These are phyloP conservation scores for Bombus cullumanus DNA, from an alignment of 1,140 invertebrate genomes.

Conservation along the genomic window DNA sequence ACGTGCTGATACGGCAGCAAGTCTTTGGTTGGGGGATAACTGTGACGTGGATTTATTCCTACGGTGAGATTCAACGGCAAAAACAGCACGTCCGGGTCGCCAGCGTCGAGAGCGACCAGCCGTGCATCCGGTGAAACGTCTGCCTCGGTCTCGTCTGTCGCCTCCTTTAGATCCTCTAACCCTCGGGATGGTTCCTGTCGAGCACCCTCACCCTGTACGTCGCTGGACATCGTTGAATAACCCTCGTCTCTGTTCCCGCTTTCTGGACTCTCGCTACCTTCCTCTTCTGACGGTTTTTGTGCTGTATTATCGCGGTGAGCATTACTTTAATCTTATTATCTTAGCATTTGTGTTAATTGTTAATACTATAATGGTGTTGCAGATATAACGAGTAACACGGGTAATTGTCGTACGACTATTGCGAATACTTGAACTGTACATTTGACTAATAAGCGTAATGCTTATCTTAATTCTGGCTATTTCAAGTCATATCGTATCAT, in stretches of 20 bases:
- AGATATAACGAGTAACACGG: too few relatives aligned
- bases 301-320: constrained; percentile 56
- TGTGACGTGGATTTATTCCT: constrained; percentile 87
- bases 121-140: constrained; percentile 82
- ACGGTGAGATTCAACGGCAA: constrained; percentile 87
- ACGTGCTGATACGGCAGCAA: constrained; percentile 88
- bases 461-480: too few relatives aligned
- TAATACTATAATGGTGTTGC: neutral
- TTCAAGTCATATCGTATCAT: too few relatives aligned
- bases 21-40: constrained; percentile 87
- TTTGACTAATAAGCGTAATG: too few relatives aligned
- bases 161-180: constrained; percentile 88
- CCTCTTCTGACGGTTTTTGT: constrained; percentile 82
- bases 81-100: constrained; percentile 87
- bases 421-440: too few relatives aligned
- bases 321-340: neutral
- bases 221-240: constrained; percentile 95
- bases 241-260: constrained; percentile 92
- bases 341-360: neutral
- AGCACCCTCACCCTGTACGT: constrained; percentile 89
- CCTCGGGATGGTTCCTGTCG: constrained; percentile 84
- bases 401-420: too few relatives aligned
- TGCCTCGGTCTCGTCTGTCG: constrained; percentile 87
- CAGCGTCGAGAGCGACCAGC: constrained; percentile 82
- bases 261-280: constrained; percentile 87